Evolutionary conservation across 2,888 invertebrate species (phyloP).

Genomic region (Papilio demoleus): DNA sequence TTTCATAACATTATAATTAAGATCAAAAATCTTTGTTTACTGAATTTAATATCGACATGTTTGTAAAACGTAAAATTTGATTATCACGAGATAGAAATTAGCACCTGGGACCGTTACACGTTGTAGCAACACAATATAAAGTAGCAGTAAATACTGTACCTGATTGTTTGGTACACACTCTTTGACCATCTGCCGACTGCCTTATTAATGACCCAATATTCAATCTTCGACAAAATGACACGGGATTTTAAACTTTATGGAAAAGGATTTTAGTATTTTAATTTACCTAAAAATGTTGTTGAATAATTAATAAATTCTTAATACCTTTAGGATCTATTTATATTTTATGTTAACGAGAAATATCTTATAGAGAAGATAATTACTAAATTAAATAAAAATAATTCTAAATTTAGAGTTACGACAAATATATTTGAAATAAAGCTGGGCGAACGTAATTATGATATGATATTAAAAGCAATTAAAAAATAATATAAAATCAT

Average conservation of each 20-base stretch:
- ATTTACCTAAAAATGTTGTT: neutral
- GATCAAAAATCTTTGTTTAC: slow-evolving; percentile 49
- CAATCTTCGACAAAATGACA: neutral
- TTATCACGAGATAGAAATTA: slow-evolving; percentile 75
- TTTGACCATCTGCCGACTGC: slow-evolving; percentile 6
- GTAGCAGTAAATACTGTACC: slow-evolving; percentile 22
- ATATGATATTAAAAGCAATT: neutral
- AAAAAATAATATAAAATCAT: neutral
- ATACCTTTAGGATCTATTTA: too few species aligned
- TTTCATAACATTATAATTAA: neutral
- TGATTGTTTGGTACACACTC: slow-evolving; percentile 22
- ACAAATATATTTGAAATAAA: too few species aligned
- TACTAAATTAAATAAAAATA: too few species aligned
- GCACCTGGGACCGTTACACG: slow-evolving; percentile 64
- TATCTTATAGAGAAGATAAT: too few species aligned
- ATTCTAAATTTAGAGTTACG: too few species aligned
- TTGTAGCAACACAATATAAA: slow-evolving; percentile 42
- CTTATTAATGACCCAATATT: slow-evolving; percentile 1
- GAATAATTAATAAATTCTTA: neutral
- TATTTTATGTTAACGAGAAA: too few species aligned
- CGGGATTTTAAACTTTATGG: neutral
- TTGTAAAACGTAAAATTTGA: slow-evolving; percentile 65
- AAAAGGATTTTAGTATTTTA: neutral
- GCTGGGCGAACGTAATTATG: too few species aligned
- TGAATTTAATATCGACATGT: slow-evolving; percentile 69